These are phyloP conservation scores for Spongilla lacustris DNA, from an alignment of 37 sponge, comb jelly and placozoan genomes.

Conservation along the genomic window DNA sequence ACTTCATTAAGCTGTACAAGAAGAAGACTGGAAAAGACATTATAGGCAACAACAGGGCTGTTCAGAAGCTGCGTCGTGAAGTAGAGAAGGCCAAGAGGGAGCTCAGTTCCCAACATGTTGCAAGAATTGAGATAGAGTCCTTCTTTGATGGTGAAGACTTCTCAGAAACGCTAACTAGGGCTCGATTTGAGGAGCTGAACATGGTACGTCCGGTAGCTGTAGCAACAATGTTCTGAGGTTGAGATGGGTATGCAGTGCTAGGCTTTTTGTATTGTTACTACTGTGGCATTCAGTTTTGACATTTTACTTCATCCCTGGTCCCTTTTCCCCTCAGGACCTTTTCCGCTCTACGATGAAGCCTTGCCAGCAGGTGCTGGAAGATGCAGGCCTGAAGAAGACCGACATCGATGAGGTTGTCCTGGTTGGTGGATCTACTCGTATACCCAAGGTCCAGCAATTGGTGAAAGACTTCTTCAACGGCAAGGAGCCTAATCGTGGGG, in stretches of 20 bases:
- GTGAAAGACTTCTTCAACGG: conserved; percentile 98
- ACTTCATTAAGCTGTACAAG: conserved; percentile 99
- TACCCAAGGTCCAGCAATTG: conserved; percentile 97
- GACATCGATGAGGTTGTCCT: conserved; percentile 97
- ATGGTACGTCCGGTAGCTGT: conserved; percentile 69
- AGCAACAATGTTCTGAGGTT: background rate
- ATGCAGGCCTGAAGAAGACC: conserved; percentile 83
- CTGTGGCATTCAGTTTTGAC: background rate
- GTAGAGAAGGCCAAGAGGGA: conserved; percentile 99
- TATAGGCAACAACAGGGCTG: conserved; percentile 91
- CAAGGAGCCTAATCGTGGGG: conserved; percentile 92
- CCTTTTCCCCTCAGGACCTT: conserved; percentile 57
- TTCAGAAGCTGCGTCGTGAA: conserved; percentile 98
- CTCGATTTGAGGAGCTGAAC: conserved; percentile 99
- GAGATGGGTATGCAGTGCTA: background rate
- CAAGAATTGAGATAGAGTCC: conserved; percentile 96
- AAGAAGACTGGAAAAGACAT: conserved; percentile 99
- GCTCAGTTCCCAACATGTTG: conserved; percentile 94
- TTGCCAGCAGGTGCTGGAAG: conserved; percentile 92
- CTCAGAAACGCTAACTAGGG: conserved; percentile 98
- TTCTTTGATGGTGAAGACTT: conserved; percentile 98
- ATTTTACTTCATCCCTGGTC: background rate
- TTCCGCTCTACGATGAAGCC: conserved; percentile 97
- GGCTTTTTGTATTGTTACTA: background rate
- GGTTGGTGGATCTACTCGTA: conserved; percentile 98